Evolutionary conservation across 2,113 vertebrate genomes (phyloP).

Genomic region (Pandion haliaetus): DNA sequence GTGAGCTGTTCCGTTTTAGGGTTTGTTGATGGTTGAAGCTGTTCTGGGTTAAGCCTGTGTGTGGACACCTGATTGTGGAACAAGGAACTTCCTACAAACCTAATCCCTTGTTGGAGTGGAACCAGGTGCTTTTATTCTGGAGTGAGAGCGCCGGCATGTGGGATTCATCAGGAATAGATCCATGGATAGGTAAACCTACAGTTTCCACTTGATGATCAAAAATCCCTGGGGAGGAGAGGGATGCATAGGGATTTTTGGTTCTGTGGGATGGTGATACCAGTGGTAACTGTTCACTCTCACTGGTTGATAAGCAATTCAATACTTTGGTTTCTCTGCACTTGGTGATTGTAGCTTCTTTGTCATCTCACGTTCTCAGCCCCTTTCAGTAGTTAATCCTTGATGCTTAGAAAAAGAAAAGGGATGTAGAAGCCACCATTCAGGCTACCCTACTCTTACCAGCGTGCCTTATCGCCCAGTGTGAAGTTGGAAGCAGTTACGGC

Average conservation of each 20-base stretch:
- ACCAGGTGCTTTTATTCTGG: not conserved
- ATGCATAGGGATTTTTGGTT: not conserved
- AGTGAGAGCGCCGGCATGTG: not conserved
- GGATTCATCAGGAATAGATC: not conserved
- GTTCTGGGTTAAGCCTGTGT: not conserved
- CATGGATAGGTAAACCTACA: not conserved
- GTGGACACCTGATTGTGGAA: not conserved
- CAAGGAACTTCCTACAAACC: not conserved
- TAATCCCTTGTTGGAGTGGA: not conserved
- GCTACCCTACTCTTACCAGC: too few relatives aligned
- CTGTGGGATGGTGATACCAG: not conserved
- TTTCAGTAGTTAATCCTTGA: not conserved
- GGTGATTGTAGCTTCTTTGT: accelerated
- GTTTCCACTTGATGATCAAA: not conserved
- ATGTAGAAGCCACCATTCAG: not conserved
- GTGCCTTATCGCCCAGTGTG: not conserved
- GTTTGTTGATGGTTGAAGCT: not conserved
- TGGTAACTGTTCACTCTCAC: not conserved
- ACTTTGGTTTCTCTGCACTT: not conserved
- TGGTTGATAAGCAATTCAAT: not conserved
- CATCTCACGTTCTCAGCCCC: not conserved
- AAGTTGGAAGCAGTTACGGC: not conserved
- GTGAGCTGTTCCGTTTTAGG: not conserved
- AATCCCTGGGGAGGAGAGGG: not conserved
- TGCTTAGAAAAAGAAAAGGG: not conserved